These are phyloP conservation scores for Octomys mimax DNA, from an alignment of 2,797 vertebrate species.

Conservation along the genomic window DNA sequence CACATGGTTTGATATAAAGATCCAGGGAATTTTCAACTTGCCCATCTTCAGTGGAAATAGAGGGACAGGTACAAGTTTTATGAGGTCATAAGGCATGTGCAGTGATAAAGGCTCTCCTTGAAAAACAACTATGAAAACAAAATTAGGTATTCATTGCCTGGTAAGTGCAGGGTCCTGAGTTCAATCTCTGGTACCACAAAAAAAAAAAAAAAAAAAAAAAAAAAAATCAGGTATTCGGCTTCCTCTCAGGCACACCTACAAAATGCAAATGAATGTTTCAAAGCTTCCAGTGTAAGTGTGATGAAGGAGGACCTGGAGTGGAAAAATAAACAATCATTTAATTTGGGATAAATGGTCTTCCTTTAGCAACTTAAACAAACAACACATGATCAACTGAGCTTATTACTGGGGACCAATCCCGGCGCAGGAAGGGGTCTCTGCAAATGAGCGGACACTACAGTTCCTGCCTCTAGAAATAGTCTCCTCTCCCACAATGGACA, in stretches of 20 bases:
- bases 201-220: slow-evolving; percentile 4
- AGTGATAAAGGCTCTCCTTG: not conserved
- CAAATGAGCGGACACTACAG: not conserved
- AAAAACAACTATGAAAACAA: not conserved
- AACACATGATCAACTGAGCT: not conserved
- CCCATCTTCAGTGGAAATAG: slow-evolving; percentile 59
- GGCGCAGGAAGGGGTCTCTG: not conserved
- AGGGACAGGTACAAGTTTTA: not conserved
- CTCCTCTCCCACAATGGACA: slow-evolving; percentile 17
- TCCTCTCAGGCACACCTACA: not conserved
- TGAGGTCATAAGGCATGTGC: not conserved
- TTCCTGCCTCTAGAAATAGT: not conserved
- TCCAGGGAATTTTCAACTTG: slow-evolving; percentile 59
- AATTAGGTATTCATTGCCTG: too few species aligned
- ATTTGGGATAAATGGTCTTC: not conserved
- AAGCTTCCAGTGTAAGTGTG: not conserved
- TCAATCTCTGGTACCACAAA: too few species aligned
- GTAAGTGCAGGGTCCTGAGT: not conserved
- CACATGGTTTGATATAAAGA: not conserved
- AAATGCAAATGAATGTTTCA: not conserved
- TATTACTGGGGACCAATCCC: not conserved
- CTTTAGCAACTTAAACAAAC: not conserved
- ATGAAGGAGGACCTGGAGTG: not conserved
- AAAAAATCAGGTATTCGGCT: slow-evolving; percentile 5
- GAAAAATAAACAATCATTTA: not conserved